A percentile compares a stretch with the other conserved stretches of the same genome.
phyloP scores from a whole-genome alignment of 1,140 invertebrate genomes.

The Pomacea maculata region DNA sequence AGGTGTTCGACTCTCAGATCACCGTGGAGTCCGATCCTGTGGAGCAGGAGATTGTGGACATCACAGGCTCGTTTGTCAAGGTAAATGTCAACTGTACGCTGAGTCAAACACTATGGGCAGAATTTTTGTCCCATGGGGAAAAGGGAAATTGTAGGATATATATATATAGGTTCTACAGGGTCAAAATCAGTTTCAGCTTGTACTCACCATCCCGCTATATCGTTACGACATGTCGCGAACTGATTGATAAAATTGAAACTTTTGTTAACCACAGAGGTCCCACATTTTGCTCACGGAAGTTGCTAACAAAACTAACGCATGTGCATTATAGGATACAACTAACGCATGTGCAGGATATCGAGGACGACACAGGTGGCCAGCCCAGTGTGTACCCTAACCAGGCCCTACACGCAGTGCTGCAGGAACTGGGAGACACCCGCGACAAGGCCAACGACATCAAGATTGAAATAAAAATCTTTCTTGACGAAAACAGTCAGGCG shows the following conservation, averaged over 20 bases:
- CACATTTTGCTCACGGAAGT: no score
- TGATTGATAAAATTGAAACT: no score
- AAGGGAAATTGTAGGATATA: no score
- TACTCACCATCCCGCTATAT: no score
- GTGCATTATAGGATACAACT: neutral
- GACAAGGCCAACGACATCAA: neutral
- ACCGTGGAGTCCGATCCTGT: constrained; percentile 8
- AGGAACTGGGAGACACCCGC: neutral
- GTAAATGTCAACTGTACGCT: neutral
- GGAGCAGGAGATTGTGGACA: neutral
- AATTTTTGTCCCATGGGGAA: no score
- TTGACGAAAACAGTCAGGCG: neutral
- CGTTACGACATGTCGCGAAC: no score
- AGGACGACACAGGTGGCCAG: constrained; percentile 5
- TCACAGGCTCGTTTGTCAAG: constrained; percentile 10
- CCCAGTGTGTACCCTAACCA: neutral
- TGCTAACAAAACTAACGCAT: no score
- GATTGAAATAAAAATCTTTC: constrained; percentile 13
- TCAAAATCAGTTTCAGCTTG: no score
- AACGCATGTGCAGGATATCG: neutral
- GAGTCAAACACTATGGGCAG: no score
- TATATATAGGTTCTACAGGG: no score
- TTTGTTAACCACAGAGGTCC: no score
- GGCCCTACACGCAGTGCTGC: neutral
- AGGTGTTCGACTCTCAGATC: constrained; percentile 14